Base-by-base conservation (phyloP, 1,140 invertebrate genomes). In the Araneus ventricosus region DNA sequence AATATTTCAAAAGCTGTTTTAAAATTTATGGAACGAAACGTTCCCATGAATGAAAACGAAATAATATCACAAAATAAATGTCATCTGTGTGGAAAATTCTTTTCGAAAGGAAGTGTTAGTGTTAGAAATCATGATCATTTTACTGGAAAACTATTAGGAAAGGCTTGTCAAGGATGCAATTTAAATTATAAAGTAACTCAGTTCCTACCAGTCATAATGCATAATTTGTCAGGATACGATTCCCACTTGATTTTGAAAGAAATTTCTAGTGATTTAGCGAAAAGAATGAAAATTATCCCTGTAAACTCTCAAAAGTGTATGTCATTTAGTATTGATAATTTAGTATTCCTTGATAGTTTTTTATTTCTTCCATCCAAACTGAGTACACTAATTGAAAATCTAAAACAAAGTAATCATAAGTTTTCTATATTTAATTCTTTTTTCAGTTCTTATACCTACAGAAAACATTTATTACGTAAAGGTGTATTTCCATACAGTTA, bases 231-330 rank as follows among this genome's bases (percentile, higher is more conserved):
- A 59, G 52, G 52, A 8, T 90, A 90, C 27, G 88, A 90, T 37
- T 41, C 52, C 5, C 88, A 90, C n/a, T 37, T 59, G 6, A 90
- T 90, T 39, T 59, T 90, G 37, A 80, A 90, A 90, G 22, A 90
- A 79, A 52, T 90, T 27, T 70, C 70, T 80, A 90, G 24, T 4
- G 39, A 90, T 17, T 37, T 59, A 45, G 27, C 4, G 3, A 89
- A 79, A 39, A 80, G 80, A 37, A 57, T 90, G n/a, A 59, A 52
- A 80, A 90, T 80, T 34, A 80, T 90, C 17, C 75, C 63, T 41
- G 24, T 57, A 45, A 57, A 85, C 52, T 52, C 45, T 27, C 24
- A 85, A 85, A 85, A 85, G n/a, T 85, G 82, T 85, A 85, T 30
- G 17, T 52, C 41, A 20, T 85, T 85, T 30, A 85, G 52, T 57